Conservation (phyloP, 2,113 vertebrate species). For the Spermophilus dauricus region DNA sequence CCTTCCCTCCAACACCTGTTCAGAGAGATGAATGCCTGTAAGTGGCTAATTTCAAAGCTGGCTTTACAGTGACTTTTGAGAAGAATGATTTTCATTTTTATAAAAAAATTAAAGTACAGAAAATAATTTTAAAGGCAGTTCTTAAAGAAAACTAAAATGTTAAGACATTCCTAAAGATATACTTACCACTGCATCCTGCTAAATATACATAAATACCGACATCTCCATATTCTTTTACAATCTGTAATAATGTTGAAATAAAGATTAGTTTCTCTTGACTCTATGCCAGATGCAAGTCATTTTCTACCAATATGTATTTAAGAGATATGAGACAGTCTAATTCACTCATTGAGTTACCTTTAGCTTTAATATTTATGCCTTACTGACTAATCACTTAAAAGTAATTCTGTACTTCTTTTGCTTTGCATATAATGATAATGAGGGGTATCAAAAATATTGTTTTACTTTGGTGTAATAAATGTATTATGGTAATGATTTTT, state of each 20-base stretch:
- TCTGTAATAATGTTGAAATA: slow-evolving; percentile 89
- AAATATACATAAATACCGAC: slow-evolving; percentile 92
- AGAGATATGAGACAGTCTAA: not conserved
- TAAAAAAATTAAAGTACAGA: slow-evolving; percentile 31
- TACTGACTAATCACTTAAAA: slow-evolving; percentile 51
- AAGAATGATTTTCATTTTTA: slow-evolving; percentile 3
- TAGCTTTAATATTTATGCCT: slow-evolving; percentile 4
- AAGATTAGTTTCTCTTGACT: slow-evolving; percentile 74
- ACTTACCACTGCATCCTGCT: slow-evolving; percentile 94
- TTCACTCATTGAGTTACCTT: not conserved
- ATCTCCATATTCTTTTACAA: slow-evolving; percentile 94
- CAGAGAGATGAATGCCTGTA: not conserved
- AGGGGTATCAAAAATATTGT: not conserved
- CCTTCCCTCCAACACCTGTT: not conserved
- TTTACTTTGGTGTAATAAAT: slow-evolving; percentile 28
- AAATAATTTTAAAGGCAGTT: slow-evolving; percentile 34
- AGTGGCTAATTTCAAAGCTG: slow-evolving; percentile 36
- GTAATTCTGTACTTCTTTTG: slow-evolving; percentile 2
- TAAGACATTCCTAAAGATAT: slow-evolving; percentile 38
- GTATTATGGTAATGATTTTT: not conserved
- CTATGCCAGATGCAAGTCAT: not conserved
- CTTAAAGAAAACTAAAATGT: slow-evolving; percentile 9
- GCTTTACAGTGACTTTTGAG: slow-evolving; percentile 40
- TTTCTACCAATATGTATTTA: not conserved
- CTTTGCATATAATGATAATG: slow-evolving; percentile 22